A percentile compares a stretch with the other conserved stretches of the same genome.
These are phyloP conservation scores for Ophthalmolycus amberensis DNA, from an alignment of 2,113 vertebrate species.

Conservation along the genomic window DNA sequence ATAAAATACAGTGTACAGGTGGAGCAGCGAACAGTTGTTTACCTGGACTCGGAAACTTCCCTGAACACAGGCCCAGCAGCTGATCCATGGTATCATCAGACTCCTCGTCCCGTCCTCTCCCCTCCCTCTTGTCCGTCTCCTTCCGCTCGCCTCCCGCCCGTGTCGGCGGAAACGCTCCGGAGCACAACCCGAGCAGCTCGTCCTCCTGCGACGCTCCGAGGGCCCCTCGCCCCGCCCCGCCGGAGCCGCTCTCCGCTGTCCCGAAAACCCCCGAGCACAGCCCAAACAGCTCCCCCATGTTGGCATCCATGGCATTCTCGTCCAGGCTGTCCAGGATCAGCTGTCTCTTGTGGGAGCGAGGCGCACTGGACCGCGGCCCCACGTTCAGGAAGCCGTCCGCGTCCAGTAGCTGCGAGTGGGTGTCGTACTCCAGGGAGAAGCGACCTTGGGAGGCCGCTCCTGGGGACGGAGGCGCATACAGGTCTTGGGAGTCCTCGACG, in stretches of 20 bases:
- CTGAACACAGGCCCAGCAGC: constrained; percentile 91
- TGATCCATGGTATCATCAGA: constrained; percentile 85
- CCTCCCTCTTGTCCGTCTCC: background rate
- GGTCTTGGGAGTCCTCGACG: constrained; percentile 97
- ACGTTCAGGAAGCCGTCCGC: constrained; percentile 93
- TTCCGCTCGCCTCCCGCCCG: constrained; percentile 34
- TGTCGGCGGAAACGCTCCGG: constrained; percentile 74
- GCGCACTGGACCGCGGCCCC: constrained; percentile 66
- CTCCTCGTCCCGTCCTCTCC: constrained; percentile 25
- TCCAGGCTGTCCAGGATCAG: constrained; percentile 92
- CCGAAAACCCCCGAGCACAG: constrained; percentile 91
- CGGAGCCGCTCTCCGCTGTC: constrained; percentile 20
- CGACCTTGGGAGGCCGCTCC: constrained; percentile 83
- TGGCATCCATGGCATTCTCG: constrained; percentile 98
- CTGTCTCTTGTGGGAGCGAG: constrained; percentile 85
- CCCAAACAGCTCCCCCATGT: constrained; percentile 95
- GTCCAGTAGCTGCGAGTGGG: constrained; percentile 95
- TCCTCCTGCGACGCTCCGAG: constrained; percentile 73
- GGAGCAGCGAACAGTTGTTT: constrained; percentile 26
- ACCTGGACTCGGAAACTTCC: constrained; percentile 89
- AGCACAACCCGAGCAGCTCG: constrained; percentile 86
- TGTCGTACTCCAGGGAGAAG: constrained; percentile 95
- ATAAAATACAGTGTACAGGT: too few species aligned
- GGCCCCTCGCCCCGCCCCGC: background rate
- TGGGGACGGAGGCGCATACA: constrained; percentile 93